These are phyloP conservation scores for Numenius arquata DNA, from an alignment of 2,113 vertebrate genomes.

Conservation along the genomic window DNA sequence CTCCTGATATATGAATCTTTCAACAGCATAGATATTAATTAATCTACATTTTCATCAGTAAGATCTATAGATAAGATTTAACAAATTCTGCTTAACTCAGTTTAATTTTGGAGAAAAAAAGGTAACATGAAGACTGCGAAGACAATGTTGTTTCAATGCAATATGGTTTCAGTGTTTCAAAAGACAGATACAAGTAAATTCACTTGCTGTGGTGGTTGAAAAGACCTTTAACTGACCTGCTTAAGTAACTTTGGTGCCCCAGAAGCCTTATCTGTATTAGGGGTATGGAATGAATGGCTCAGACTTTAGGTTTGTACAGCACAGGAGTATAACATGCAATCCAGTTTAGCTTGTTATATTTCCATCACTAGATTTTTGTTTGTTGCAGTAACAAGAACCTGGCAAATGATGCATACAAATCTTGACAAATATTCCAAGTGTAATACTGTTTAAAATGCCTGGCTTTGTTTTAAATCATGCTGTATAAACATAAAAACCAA, in stretches of 20 bases:
- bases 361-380: not conserved
- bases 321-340: not conserved
- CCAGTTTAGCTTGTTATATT: not conserved
- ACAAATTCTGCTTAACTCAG: not conserved
- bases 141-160: not conserved
- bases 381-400: not conserved
- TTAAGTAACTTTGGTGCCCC: not conserved
- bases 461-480: not conserved
- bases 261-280: not conserved
- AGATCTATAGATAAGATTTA: not conserved
- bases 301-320: not conserved
- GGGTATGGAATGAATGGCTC: not conserved
- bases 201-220: not conserved
- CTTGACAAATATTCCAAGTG: not conserved
- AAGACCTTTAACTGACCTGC: not conserved
- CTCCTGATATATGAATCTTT: not conserved
- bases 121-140: not conserved
- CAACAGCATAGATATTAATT: not conserved
- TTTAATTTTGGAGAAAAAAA: not conserved
- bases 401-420: not conserved
- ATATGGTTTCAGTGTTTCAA: not conserved
- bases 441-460: not conserved
- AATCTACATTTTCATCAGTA: not conserved
- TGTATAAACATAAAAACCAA: not conserved
- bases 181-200: not conserved